Conservation (phyloP, 2,888 invertebrate species). For the Drosophila ustulata region DNA sequence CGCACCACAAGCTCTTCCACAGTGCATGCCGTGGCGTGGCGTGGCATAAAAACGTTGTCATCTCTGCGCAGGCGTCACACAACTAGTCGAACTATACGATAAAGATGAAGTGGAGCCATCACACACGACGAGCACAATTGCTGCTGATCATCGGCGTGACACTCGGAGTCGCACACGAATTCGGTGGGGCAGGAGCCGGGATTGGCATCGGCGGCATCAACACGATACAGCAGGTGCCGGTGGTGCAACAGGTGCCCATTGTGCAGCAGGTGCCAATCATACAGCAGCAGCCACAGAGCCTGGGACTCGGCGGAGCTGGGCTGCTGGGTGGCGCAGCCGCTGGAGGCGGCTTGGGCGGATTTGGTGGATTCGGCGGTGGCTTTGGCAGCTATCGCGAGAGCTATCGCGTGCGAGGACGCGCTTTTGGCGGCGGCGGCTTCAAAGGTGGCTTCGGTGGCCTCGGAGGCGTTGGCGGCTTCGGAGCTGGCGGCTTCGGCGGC, state of each 20-base stretch:
- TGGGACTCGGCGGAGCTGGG: slow-evolving; percentile 45
- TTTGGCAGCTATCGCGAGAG: slow-evolving; percentile 78
- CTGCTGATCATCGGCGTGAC: slow-evolving; percentile 35
- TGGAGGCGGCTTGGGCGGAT: slow-evolving; percentile 35
- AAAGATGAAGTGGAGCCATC: slow-evolving; percentile 40
- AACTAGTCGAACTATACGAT: slow-evolving; percentile 29
- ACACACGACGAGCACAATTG: slow-evolving; percentile 25
- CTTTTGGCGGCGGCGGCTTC: slow-evolving; percentile 68
- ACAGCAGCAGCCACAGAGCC: slow-evolving; percentile 53
- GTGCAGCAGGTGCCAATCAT: slow-evolving; percentile 68
- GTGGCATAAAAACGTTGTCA: slow-evolving; percentile 47
- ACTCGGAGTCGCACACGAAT: slow-evolving; percentile 16
- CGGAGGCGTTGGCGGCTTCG: slow-evolving; percentile 53
- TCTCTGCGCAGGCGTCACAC: slow-evolving; percentile 36
- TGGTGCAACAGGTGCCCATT: slow-evolving; percentile 66
- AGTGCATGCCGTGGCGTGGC: too few relatives aligned
- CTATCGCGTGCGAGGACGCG: slow-evolving; percentile 66
- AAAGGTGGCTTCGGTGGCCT: slow-evolving; percentile 66
- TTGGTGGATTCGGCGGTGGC: slow-evolving; percentile 64
- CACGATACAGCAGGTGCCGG: slow-evolving; percentile 64
- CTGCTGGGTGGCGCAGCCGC: slow-evolving; percentile 34
- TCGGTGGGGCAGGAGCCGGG: slow-evolving; percentile 27
- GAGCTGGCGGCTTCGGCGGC: slow-evolving; percentile 31
- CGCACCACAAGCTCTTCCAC: slow-evolving; percentile 38
- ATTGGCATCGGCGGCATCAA: slow-evolving; percentile 23